Evolutionary conservation across 2,113 vertebrate genomes (phyloP).

Genomic region (Strigops habroptila): DNA sequence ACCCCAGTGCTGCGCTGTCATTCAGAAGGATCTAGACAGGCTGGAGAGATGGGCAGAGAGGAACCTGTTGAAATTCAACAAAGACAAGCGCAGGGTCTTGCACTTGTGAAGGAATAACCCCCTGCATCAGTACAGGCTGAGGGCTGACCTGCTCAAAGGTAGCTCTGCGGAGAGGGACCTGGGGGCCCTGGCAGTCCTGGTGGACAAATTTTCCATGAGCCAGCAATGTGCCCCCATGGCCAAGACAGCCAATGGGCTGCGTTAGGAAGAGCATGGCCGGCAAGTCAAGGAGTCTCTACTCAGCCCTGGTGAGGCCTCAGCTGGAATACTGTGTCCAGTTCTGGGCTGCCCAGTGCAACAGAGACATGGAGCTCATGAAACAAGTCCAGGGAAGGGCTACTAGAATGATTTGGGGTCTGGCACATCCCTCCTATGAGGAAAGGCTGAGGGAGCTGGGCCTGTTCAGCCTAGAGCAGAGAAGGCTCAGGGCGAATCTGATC

Average conservation of each 20-base stretch:
- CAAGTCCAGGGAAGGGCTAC: neutral
- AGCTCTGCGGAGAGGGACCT: neutral
- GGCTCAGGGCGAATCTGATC: neutral
- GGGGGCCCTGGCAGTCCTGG: neutral
- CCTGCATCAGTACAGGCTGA: neutral
- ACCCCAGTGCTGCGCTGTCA: neutral
- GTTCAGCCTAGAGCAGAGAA: neutral
- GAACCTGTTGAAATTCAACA: neutral
- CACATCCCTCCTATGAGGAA: neutral
- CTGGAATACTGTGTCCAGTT: neutral
- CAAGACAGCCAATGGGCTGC: neutral
- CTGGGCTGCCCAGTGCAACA: neutral
- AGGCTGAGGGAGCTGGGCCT: neutral
- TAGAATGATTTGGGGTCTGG: neutral
- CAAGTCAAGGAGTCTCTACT: neutral
- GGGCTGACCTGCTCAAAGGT: neutral
- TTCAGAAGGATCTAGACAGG: neutral
- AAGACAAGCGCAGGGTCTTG: neutral
- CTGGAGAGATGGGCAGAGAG: neutral
- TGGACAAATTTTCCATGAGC: neutral
- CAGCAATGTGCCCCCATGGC: neutral
- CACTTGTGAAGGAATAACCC: neutral
- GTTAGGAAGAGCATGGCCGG: neutral
- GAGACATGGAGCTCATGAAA: neutral
- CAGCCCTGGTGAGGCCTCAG: neutral